A percentile compares a stretch with the other conserved stretches of the same genome.
Conservation (phyloP, 2,113 vertebrate species). For the Phainopepla nitens region DNA sequence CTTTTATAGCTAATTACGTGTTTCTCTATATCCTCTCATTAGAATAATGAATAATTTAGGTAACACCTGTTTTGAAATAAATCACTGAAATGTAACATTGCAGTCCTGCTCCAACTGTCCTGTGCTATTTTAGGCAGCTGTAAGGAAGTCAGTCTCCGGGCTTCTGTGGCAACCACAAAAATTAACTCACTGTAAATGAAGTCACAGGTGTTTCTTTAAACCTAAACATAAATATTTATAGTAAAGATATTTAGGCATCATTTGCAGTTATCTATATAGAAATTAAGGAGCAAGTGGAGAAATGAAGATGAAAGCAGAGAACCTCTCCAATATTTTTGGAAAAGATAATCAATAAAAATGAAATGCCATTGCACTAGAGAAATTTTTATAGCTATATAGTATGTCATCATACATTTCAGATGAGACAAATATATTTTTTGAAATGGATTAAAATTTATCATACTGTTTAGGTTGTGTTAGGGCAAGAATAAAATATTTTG, state of each 20-base stretch:
- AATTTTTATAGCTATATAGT: neutral
- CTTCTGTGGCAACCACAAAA: neutral
- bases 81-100: neutral
- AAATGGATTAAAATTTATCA: neutral
- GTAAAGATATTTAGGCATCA: neutral
- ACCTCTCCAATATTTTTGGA: neutral
- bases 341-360: neutral
- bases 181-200: neutral
- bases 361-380: neutral
- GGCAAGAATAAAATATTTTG: neutral
- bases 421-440: neutral
- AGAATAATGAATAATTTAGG: neutral
- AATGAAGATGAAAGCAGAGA: neutral
- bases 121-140: neutral
- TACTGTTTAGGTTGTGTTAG: neutral
- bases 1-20: neutral
- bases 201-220: neutral
- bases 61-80: neutral
- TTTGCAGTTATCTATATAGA: neutral
- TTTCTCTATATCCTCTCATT: neutral
- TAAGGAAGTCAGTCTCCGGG: neutral
- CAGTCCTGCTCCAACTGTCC: neutral
- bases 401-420: neutral
- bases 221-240: neutral
- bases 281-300: neutral